Conservation (phyloP, 2,797 vertebrate species). For the Avahi laniger region DNA sequence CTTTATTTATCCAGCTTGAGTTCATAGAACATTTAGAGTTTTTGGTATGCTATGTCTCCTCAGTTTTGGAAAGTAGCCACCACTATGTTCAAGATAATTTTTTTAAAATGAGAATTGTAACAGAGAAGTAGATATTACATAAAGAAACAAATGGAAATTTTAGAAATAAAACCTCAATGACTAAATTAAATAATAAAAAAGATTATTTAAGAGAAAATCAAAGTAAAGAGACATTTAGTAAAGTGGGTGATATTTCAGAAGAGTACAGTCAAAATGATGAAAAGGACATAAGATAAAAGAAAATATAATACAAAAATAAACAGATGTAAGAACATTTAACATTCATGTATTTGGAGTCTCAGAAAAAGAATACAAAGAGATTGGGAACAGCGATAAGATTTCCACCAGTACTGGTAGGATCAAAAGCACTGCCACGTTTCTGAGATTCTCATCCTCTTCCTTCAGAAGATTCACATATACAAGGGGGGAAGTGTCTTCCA, state of each 20-base stretch:
- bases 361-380: not conserved
- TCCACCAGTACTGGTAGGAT: not conserved
- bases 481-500: not conserved
- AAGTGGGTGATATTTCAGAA: not conserved
- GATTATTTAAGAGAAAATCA: not conserved
- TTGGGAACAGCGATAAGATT: not conserved
- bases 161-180: not conserved
- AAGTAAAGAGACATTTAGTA: not conserved
- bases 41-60: not conserved
- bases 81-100: not conserved
- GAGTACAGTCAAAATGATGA: not conserved
- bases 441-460: not conserved
- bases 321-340: not conserved
- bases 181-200: not conserved
- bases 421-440: not conserved
- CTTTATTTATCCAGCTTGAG: not conserved
- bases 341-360: not conserved
- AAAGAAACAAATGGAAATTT: not conserved
- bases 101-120: not conserved
- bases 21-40: not conserved
- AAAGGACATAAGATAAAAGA: not conserved
- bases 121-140: not conserved
- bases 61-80: not conserved
- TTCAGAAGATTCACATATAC: not conserved
- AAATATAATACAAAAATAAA: not conserved